phyloP scores from a whole-genome alignment of 2,113 vertebrate genomes.

The Acrocephalus arundinaceus region DNA sequence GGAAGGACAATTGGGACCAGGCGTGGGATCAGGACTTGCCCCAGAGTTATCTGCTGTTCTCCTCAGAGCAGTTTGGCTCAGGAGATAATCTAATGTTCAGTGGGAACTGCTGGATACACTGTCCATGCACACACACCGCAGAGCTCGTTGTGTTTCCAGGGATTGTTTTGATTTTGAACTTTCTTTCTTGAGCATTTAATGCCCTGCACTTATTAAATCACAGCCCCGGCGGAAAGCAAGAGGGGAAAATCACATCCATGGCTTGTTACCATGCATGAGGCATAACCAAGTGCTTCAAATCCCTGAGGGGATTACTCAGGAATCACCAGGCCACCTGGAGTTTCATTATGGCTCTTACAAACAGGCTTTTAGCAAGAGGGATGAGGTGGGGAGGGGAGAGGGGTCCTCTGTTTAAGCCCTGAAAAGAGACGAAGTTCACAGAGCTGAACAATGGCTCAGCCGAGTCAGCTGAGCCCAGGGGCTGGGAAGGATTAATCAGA shows the following conservation, averaged over 20 bases:
- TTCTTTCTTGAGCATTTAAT: not conserved
- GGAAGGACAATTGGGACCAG: not conserved
- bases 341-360: conserved; percentile 68
- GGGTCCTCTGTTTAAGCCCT: conserved; percentile 39
- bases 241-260: conserved; percentile 54
- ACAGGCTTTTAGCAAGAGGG: conserved; percentile 65
- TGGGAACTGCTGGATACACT: not conserved
- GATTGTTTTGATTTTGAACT: conserved; percentile 9
- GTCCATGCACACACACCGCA: not conserved
- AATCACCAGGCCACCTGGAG: conserved; percentile 67
- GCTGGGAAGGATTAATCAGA: conserved; percentile 69
- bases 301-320: conserved; percentile 59
- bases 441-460: conserved; percentile 47
- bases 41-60: not conserved
- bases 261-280: conserved; percentile 60
- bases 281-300: conserved; percentile 64
- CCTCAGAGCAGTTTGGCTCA: not conserved
- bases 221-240: conserved; percentile 1
- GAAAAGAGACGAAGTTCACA: conserved; percentile 58
- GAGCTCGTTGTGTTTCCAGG: not conserved
- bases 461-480: conserved; percentile 56
- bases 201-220: conserved; percentile 54
- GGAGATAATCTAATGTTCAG: not conserved
- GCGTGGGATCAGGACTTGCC: not conserved
- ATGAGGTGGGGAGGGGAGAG: conserved; percentile 54